A percentile compares a stretch with the other conserved stretches of the same genome.
Evolutionary conservation across 2,888 invertebrate genomes (phyloP).

Genomic region (Drosophila stalkeri): DNA sequence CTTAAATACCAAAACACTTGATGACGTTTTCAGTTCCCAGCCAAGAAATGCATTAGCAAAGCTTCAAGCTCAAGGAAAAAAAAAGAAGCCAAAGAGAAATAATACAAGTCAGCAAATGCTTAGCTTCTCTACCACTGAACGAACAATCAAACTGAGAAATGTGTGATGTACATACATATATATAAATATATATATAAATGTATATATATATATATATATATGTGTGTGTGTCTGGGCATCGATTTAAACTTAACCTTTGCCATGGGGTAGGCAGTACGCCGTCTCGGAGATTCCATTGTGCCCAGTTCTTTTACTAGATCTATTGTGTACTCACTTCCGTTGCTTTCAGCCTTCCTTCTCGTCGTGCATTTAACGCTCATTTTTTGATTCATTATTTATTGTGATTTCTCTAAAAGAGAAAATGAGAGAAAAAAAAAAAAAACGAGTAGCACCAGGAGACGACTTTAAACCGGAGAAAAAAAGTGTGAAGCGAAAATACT

Average conservation of each 20-base stretch:
- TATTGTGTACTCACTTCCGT: conserved; percentile 75
- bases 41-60: conserved; percentile 52
- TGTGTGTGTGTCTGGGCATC: conserved; percentile 48
- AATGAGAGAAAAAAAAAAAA: conserved; percentile 13
- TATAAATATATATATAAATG: not conserved
- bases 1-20: conserved; percentile 37
- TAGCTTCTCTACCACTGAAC: conserved; percentile 52
- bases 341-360: conserved; percentile 42
- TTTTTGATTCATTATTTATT: conserved; percentile 82
- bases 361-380: conserved; percentile 80
- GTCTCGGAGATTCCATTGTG: conserved; percentile 49
- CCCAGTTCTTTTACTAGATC: conserved; percentile 48
- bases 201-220: not conserved
- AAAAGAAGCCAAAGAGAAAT: conserved; percentile 34
- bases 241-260: conserved; percentile 73
- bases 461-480: conserved; percentile 50
- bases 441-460: conserved; percentile 57
- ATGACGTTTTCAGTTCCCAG: conserved; percentile 53
- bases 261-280: conserved; percentile 25
- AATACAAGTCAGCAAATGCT: conserved; percentile 72
- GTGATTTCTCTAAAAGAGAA: conserved; percentile 67
- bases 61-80: conserved; percentile 20
- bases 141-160: conserved; percentile 52
- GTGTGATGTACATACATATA: conserved; percentile 5
- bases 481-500: conserved; percentile 72